Percentiles rank a stretch among this genome's conserved stretches.
Evolutionary conservation across 1,140 invertebrate genomes (phyloP).

Genomic region (Microplitis demolitor): DNA sequence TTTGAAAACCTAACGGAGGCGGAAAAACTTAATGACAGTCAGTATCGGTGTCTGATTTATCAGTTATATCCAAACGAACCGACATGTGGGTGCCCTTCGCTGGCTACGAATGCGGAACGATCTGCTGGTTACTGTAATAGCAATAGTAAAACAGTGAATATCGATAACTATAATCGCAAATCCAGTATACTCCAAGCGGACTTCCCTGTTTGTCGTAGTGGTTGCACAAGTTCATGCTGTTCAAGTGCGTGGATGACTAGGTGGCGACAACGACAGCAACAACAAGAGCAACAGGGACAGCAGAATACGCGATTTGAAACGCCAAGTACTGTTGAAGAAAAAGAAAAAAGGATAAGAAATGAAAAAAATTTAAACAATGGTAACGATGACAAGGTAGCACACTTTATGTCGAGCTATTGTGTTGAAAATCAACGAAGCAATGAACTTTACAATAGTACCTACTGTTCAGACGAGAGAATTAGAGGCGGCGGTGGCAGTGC

Average conservation of each 20-base stretch:
- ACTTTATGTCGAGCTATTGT: conserved; percentile 21
- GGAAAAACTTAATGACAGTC: conserved; percentile 46
- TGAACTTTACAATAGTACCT: conserved; percentile 15
- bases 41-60: conserved; percentile 43
- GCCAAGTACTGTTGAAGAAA: too few species aligned
- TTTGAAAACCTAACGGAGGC: conserved; percentile 44
- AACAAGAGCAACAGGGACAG: too few species aligned
- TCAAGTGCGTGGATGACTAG: conserved; percentile 17
- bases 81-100: conserved; percentile 37
- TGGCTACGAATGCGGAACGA: conserved; percentile 16
- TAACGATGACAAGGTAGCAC: conserved; percentile 27
- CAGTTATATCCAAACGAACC: conserved; percentile 42
- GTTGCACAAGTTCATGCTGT: conserved; percentile 38
- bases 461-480: conserved; percentile 7
- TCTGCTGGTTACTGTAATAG: not conserved
- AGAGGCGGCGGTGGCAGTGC: conserved; percentile 6
- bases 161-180: conserved; percentile 20
- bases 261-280: too few species aligned
- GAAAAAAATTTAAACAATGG: conserved; percentile 12
- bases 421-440: conserved; percentile 21
- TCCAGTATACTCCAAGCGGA: not conserved
- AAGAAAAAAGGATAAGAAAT: too few species aligned
- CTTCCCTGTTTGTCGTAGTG: conserved; percentile 36
- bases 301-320: too few species aligned
- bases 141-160: not conserved